Base-by-base conservation (phyloP, 2,113 vertebrate genomes). In the Leiothrix lutea region DNA sequence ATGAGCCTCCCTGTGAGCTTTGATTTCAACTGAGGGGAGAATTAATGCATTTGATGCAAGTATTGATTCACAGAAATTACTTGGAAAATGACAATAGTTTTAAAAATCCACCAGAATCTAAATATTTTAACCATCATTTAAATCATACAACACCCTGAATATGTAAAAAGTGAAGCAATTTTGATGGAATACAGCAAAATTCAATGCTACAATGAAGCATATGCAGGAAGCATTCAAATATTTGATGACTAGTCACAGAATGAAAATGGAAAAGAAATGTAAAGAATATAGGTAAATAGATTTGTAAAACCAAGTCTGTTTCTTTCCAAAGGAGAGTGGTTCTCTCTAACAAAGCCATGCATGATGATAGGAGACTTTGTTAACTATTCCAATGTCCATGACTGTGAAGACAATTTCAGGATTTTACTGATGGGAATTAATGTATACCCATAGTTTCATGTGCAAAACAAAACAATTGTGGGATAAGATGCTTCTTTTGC, bases 391-490 rank as follows among this genome's bases (percentile, higher is more conserved):
- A 31, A 1, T 1, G 2, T 44, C 11, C 16, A 10, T 35, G 19
- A 35, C 14, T 50, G 6, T 60, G 26, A 71, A 50, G n/a, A 71
- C 42, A 3, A 14, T 5, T 58, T 12, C 31, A 58, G 14, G 5
- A 40, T 53, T 8, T 50, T 67, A 9, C 25, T 33, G 13, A 14
- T 6, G 12, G 40, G 6, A 61, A 72, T 58, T 71, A 42, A 20
- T 53, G 5, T 4, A 7, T 45, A 22, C 10, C 35, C 3, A 19
- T 11, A 21, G 2, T 50, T 73, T 67, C 40, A 64, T 42, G 11
- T 26, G 8, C 18, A 67, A 64, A 83, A 33, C 3, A 64, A 42
- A 6, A 1, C 2, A 75, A 0, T 29, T 0, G 3, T 14, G 3
- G 9, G 35, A 33, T 56, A 31, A 8, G 19, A 33, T 44, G 19